Percentiles rank a stretch among this genome's conserved stretches.
These are phyloP conservation scores for Lutjanus erythropterus DNA, from an alignment of 2,113 vertebrate genomes.

Conservation along the genomic window DNA sequence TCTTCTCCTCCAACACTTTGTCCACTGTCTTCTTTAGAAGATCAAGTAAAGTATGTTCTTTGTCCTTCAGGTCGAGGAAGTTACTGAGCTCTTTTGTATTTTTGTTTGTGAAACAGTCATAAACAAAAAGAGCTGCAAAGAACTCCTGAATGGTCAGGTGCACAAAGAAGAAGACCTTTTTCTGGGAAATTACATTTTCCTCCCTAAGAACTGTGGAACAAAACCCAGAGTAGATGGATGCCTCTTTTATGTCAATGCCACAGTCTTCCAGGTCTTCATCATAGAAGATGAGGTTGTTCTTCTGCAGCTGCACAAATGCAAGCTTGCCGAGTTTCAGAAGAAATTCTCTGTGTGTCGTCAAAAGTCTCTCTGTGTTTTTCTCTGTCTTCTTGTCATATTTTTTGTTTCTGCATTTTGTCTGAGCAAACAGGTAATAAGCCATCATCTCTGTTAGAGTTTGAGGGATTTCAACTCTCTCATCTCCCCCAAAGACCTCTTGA, in stretches of 20 bases:
- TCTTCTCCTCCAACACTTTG: constrained; percentile 55
- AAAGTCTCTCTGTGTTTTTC: neutral
- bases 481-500: constrained; percentile 50
- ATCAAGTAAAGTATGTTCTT: constrained; percentile 44
- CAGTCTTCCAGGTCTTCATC: constrained; percentile 55
- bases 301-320: constrained; percentile 66
- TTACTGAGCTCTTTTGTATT: constrained; percentile 4
- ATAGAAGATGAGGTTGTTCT: constrained; percentile 68
- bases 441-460: constrained; percentile 76
- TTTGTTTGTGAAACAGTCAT: constrained; percentile 61
- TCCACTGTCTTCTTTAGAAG: constrained; percentile 62
- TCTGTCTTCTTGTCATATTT: constrained; percentile 21
- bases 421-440: constrained; percentile 54
- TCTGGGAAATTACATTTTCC: constrained; percentile 33
- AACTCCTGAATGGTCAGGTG: constrained; percentile 78
- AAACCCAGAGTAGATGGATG: constrained; percentile 50
- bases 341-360: constrained; percentile 35
- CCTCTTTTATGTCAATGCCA: constrained; percentile 39
- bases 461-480: neutral
- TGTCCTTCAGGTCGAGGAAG: constrained; percentile 26
- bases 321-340: constrained; percentile 73
- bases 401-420: constrained; percentile 46
- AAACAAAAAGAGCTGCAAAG: constrained; percentile 71
- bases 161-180: constrained; percentile 66
- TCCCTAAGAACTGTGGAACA: constrained; percentile 32